Evolutionary conservation across 2,113 vertebrate species (phyloP), one percentile per base, ranked within the genome.

Genomic region (Megalops atlanticus): DNA sequence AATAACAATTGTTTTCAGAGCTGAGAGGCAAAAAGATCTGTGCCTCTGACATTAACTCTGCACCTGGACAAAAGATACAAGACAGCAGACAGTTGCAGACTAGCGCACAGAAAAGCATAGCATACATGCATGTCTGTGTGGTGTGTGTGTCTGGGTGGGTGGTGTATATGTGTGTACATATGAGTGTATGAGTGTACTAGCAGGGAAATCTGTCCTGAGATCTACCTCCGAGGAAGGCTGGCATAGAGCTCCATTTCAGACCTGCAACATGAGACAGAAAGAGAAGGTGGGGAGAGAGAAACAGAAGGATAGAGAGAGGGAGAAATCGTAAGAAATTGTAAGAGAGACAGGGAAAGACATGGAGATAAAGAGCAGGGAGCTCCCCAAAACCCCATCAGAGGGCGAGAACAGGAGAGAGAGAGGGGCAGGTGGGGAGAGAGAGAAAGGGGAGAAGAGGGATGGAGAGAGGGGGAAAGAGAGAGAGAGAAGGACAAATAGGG

Each of bases 161-260:
- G 49, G 36, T 76, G 39, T 58, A 40, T 77, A 84, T 79, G 82
- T 69, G 69, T 33, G 74, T 82, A 41, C 6, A 27, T 74, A 27
- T 45, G 78, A 49, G 41, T 73, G 43, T 21, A 33, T 33, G 72
- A 54, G 52, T 74, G 69, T 80, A 39, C 11, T 35, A 0, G 33
- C 41, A 40, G 14, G 41, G 18, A 15, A 49, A 31, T 73, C 64
- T 47, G 79, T 80, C 18, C 39, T 16, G 45, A 69, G 27, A 91
- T 91, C 91, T 93, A 93, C 92, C 92, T 93, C 90, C 92, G 89
- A 84, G 92, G 92, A 91, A 93, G 92, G 77, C 91, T 91, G 89
- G 92, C 91, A 88, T 93, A 93, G 90, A 93, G 91, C 88, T 93
- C 92, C 91, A 93, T 92, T 84, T 93, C 92, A 91, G 92, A 92